Base-by-base conservation (phyloP, 2,888 invertebrate species). In the Morpho deidamia region DNA sequence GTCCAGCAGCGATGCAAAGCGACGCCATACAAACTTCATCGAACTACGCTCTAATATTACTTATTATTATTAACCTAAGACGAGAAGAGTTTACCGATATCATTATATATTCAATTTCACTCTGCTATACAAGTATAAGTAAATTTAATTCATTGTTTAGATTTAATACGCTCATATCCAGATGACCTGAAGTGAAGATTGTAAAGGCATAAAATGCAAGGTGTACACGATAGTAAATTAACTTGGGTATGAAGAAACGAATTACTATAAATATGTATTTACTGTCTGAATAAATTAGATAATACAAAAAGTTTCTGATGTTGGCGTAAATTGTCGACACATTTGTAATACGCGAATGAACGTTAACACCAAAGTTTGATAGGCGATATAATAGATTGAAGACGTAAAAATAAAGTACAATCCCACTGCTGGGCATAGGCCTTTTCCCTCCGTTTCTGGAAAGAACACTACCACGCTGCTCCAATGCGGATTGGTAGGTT, bases 1-100 rank as follows among this genome's bases (percentile, higher is more conserved):
- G 92, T 54, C 92, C 92, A 53, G 92, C 92, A 38, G 92, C 92
- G 32, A 92, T 92, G 92, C 92, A 92, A 67, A 90, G 90, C 60
- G 58, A 65, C 55, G 73, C 78, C 2, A 64, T 64, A 10, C 73
- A 71, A 56, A 60, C 70, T 33, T 62, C 73, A 8, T 77, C 82
- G 7, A 58, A 69, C 4, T 62, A 67, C 2, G 56, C 72, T 11
- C 54, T 75, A 38, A 47, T 79, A 8, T 52, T 78, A 41, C 60
- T 73, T 41, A 61, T 72, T 40, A 68, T 66, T 51, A 55, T 70
- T 35, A 69, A 65, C 49, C 60, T 69, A 59, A 70, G 66, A 57
- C 74, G 66, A 66, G 52, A 68, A 41, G 53, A 66, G 42, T 51
- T 69, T 47, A 23, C 42, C 37, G 52, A 56, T 47, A 33, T 59